Evolutionary conservation across 1,140 invertebrate species (phyloP).

Genomic region (Plutomurus gul): DNA sequence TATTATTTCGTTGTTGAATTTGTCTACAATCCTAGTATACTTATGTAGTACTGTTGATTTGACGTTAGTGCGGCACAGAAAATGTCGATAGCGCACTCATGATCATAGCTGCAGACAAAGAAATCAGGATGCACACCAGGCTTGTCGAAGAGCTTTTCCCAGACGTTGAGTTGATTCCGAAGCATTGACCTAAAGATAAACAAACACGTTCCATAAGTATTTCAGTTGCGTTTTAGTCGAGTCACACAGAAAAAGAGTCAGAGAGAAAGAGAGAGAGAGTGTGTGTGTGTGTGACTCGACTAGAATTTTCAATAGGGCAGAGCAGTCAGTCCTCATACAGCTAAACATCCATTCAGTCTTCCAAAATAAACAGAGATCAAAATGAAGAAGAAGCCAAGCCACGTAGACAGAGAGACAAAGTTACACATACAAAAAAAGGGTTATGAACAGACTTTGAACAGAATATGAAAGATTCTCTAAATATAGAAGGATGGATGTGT

Average conservation of each 20-base stretch:
- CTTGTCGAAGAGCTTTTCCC: neutral
- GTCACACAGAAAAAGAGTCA: too few species aligned
- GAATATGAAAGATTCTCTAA: conserved; percentile 4
- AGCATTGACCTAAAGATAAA: conserved; percentile 29
- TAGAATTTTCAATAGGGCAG: neutral
- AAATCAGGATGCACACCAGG: conserved; percentile 4
- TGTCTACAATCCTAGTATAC: neutral
- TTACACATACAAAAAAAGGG: neutral
- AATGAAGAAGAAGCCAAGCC: neutral
- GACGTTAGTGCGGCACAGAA: neutral
- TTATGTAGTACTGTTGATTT: neutral
- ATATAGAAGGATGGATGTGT: too few species aligned
- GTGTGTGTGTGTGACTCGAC: neutral
- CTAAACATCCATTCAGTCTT: neutral
- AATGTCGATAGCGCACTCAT: neutral
- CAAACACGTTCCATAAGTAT: conserved; percentile 22
- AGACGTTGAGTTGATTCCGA: conserved; percentile 12
- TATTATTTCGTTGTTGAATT: neutral
- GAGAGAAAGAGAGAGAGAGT: too few species aligned
- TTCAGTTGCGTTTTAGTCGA: neutral
- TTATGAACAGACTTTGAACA: neutral
- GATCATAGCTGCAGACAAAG: conserved; percentile 2
- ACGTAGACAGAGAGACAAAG: neutral
- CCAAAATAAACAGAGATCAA: conserved; percentile 11
- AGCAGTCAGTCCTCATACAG: neutral